Conservation (phyloP, 92 coral and sea anemone genomes). For the Scolanthus callimorphus region DNA sequence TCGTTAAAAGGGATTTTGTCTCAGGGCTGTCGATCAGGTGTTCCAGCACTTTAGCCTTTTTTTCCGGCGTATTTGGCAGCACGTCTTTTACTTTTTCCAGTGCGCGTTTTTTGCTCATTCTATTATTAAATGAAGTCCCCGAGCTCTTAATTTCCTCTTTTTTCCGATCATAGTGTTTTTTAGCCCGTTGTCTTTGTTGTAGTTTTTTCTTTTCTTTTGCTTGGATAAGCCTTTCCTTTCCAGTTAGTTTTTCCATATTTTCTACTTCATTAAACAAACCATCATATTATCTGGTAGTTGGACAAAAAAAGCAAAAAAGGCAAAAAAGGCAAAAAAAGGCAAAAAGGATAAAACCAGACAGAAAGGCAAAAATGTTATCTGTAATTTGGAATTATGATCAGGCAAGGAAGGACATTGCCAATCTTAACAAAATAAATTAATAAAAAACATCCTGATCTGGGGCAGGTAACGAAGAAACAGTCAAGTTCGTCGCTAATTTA, state of each 20-base stretch:
- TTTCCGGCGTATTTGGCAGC: constrained; percentile 15
- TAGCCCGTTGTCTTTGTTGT: constrained; percentile 12
- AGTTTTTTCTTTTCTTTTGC: constrained; percentile 5
- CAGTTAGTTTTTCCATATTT: neutral
- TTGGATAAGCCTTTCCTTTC: constrained; percentile 7
- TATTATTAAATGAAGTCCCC: neutral
- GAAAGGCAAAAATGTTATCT: neutral
- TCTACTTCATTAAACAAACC: neutral
- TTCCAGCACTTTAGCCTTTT: neutral
- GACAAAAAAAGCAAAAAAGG: neutral
- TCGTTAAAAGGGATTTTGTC: neutral
- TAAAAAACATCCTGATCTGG: no score
- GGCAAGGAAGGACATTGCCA: no score
- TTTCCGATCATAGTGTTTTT: constrained; percentile 1
- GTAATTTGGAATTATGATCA: no score
- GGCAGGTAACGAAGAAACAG: no score
- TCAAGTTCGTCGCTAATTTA: no score
- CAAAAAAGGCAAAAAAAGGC: neutral
- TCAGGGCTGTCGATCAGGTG: constrained; percentile 2
- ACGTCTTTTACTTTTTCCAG: constrained; percentile 1
- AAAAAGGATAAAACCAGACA: neutral
- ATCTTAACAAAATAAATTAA: no score
- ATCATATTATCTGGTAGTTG: neutral
- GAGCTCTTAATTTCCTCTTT: neutral
- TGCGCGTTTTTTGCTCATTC: constrained; percentile 9